Conservation (phyloP, 1,140 invertebrate species). For the Meloidogyne chitwoodi region DNA sequence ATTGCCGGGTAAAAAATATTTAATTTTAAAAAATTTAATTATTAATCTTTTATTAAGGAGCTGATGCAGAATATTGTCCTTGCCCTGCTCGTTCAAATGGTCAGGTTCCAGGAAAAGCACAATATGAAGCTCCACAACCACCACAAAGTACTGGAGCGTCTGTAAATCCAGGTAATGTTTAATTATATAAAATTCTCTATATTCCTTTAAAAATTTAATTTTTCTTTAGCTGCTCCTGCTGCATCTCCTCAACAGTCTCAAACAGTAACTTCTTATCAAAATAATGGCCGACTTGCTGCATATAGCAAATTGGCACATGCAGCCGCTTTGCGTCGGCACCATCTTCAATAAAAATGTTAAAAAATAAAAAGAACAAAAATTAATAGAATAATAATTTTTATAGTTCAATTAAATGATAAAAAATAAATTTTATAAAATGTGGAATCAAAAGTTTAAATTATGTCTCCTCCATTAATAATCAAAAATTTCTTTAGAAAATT, state of each 20-base stretch:
- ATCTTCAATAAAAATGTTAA: conserved; percentile 4
- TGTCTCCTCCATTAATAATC: no score
- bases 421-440: no score
- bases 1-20: conserved; percentile 5
- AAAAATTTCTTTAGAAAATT: no score
- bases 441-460: no score
- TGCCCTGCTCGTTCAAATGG: conserved; percentile 28
- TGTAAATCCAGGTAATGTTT: background rate
- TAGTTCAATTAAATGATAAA: no score
- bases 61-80: conserved; percentile 37
- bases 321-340: conserved; percentile 24
- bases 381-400: no score
- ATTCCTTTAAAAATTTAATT: background rate
- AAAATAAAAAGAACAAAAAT: background rate
- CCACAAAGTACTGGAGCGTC: background rate
- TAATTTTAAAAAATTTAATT: background rate
- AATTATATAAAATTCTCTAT: no score
- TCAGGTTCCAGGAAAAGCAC: background rate
- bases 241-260: background rate
- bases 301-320: conserved; percentile 38
- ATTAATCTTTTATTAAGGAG: background rate
- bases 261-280: background rate
- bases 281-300: conserved; percentile 15
- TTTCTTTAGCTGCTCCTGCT: background rate
- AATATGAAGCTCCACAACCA: background rate